A percentile compares a stretch with the other conserved stretches of the same genome.
phyloP scores from a whole-genome alignment of 2,888 invertebrate species.

The Pseudanteris insignis region DNA sequence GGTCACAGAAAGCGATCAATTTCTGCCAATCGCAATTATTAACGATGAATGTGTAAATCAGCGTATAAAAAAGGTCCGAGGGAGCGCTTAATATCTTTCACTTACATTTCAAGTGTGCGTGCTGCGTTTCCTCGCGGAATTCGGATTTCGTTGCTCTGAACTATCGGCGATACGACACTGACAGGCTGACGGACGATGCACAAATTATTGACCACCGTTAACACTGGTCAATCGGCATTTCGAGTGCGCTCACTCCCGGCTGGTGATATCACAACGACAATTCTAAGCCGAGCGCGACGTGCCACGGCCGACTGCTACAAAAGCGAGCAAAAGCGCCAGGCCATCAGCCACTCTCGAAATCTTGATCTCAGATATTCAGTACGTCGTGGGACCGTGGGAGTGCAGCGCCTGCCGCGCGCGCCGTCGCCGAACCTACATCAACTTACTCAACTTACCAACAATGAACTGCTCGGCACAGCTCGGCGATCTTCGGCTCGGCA shows the following conservation, averaged over 20 bases:
- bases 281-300: conserved; percentile 12
- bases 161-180: too few species aligned
- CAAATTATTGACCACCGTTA: conserved; percentile 3
- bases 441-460: conserved; percentile 2
- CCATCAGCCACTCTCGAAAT: too few species aligned
- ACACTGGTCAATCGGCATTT: conserved; percentile 9
- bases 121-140: too few species aligned
- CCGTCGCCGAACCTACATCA: conserved; percentile 17
- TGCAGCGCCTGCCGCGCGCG: conserved; percentile 3
- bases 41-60: too few species aligned
- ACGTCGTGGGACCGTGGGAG: conserved; percentile 2
- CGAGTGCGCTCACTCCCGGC: conserved; percentile 8
- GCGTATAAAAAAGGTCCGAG: too few species aligned
- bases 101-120: too few species aligned
- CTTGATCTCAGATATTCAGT: neutral
- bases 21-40: too few species aligned
- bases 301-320: conserved; percentile 11
- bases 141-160: too few species aligned
- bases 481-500: neutral
- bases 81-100: too few species aligned
- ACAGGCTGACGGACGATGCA: neutral
- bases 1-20: too few species aligned
- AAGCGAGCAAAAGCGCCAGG: conserved; percentile 6
- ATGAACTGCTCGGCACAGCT: neutral
- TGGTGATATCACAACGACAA: neutral